Conservation (phyloP, 2,797 vertebrate genomes). For the Falco naumanni region DNA sequence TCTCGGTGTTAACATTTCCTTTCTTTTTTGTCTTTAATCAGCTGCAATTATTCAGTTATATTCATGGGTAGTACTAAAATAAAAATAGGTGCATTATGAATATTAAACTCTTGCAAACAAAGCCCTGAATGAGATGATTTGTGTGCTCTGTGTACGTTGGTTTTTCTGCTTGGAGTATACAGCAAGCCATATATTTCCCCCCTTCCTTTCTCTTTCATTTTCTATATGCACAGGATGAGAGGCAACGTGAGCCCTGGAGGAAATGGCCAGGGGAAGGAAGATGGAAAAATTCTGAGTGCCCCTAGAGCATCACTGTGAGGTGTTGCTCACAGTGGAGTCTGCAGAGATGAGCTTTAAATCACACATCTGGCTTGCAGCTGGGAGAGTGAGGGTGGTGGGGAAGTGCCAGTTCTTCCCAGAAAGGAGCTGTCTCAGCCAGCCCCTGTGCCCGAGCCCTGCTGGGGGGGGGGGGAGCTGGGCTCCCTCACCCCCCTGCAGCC, state of each 20-base stretch:
- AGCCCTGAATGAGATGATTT: constrained; percentile 63
- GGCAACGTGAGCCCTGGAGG: not conserved
- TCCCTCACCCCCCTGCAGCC: rapidly evolving
- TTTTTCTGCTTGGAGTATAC: not conserved
- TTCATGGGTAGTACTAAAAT: constrained; percentile 70
- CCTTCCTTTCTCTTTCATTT: not conserved
- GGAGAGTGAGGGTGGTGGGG: rapidly evolving
- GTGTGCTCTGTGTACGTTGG: not conserved
- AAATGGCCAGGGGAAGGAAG: not conserved
- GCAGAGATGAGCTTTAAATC: not conserved
- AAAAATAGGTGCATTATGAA: constrained; percentile 71
- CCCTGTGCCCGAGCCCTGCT: not conserved
- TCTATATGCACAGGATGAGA: not conserved
- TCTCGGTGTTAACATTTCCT: constrained; percentile 66
- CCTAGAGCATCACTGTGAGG: not conserved
- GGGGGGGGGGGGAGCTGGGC: not conserved
- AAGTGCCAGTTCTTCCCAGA: not conserved
- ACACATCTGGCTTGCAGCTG: not conserved
- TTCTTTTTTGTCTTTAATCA: constrained; percentile 71
- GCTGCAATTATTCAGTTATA: constrained; percentile 73
- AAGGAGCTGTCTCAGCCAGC: rapidly evolving
- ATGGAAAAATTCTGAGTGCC: not conserved
- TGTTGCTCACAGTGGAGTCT: not conserved
- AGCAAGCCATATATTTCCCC: not conserved
- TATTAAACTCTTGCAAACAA: constrained; percentile 58